These are phyloP conservation scores for Pegoplata infirma DNA, from an alignment of 2,888 invertebrate species.

Conservation along the genomic window DNA sequence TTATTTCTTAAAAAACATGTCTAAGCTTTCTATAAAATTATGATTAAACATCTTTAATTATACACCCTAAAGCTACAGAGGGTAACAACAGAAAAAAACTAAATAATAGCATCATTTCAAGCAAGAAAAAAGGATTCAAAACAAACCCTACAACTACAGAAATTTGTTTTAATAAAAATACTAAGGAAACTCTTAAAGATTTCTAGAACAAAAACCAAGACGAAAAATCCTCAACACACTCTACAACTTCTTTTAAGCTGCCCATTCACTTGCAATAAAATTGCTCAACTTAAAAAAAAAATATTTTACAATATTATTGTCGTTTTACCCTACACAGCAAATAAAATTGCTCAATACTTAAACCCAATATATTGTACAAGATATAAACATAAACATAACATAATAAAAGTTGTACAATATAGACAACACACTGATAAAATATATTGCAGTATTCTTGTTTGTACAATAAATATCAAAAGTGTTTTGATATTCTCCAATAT, in stretches of 20 bases:
- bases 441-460: too few species aligned
- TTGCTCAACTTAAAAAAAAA: too few species aligned
- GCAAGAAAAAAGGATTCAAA: background rate
- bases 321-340: too few species aligned
- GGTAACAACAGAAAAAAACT: background rate
- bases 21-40: background rate
- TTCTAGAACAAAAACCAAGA: background rate
- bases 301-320: too few species aligned
- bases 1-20: background rate
- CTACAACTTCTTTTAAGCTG: background rate
- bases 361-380: too few species aligned
- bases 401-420: too few species aligned
- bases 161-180: background rate
- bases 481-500: too few species aligned
- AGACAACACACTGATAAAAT: too few species aligned
- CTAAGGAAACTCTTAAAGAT: constrained; percentile 5
- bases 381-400: too few species aligned
- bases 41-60: background rate
- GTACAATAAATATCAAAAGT: too few species aligned
- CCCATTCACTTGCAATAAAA: too few species aligned
- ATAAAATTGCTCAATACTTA: too few species aligned
- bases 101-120: constrained; percentile 5
- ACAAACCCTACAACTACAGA: constrained; percentile 1
- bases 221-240: background rate
- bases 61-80: constrained; percentile 25